These are phyloP conservation scores for Himantopus leucocephalus DNA, from an alignment of 2,113 vertebrate species.

Conservation along the genomic window DNA sequence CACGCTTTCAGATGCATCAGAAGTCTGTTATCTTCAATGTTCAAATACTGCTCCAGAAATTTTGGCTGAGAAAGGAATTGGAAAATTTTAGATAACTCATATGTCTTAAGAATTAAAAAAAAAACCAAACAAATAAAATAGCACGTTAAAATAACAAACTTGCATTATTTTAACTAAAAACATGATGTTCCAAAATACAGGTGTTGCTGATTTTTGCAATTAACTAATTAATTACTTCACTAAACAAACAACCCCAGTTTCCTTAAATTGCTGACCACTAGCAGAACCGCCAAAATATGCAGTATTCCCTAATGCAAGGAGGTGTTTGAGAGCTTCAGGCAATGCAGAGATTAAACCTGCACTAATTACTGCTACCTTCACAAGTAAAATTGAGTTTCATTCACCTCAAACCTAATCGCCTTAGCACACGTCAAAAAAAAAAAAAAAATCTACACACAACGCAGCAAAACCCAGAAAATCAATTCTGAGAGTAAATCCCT, in stretches of 20 bases:
- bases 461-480: neutral
- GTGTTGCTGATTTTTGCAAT: neutral
- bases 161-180: neutral
- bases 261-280: neutral
- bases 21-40: slow-evolving; percentile 87
- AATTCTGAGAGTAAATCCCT: neutral
- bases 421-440: neutral
- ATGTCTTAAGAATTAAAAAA: neutral
- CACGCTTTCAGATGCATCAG: slow-evolving; percentile 84
- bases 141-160: neutral
- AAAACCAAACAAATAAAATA: neutral
- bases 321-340: neutral
- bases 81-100: neutral
- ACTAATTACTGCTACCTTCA: neutral
- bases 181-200: neutral
- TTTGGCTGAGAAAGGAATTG: slow-evolving; percentile 82
- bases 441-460: neutral
- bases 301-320: neutral
- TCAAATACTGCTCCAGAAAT: slow-evolving; percentile 92
- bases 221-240: neutral
- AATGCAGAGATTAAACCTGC: neutral
- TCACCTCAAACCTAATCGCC: neutral
- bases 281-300: neutral
- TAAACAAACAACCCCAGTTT: neutral
- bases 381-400: neutral